Base-by-base conservation (phyloP, 2,113 vertebrate species). In the Syngnathoides biaculeatus region DNA sequence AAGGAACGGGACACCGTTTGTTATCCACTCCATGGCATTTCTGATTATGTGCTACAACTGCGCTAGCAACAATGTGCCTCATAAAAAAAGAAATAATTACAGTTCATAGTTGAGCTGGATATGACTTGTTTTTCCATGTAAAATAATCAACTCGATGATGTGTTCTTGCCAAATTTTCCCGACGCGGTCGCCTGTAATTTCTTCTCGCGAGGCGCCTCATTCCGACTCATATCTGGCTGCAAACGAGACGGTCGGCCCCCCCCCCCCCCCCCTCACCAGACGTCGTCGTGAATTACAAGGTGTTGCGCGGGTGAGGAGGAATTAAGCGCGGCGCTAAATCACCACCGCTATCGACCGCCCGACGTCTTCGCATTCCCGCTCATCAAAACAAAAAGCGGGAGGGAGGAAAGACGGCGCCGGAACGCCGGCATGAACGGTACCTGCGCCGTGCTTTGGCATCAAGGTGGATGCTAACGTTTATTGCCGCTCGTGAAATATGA, bases 311-410 rank as follows among this genome's bases (percentile, higher is more conserved):
- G 77, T 77, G 65, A 81, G 56, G 10, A 72, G 73, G 65, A 62
- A 39, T 74, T 63, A 56, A 69, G 68, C 73, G 22, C 13, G 66
- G 57, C 58, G 58, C 50, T 87, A 88, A 88, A 89, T 89, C 85
- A 79, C 70, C 61, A n/a, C 27, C 24, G 57, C 65, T n/a, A n/a
- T n/a, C 73, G 26, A 56, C 38, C 7, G 22, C 87, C 86, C 84
- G 87, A 75, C 68, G 30, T 74, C 82, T 92, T 92, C 87, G 35
- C 20, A 63, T 90, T 86, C 82, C 88, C 69, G 65, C 62, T 84
- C 71, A 47, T 53, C 64, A 86, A 89, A 89, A 86, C 76, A 76
- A 77, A 79, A 75, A 76, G 84, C 85, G 75, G 73, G 77, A 5
- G 50, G 82, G 64, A 71, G 72, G 66, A 77, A 68, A 55, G 65